Base-by-base conservation (phyloP, 2,797 vertebrate genomes). In the Liparis tanakae region DNA sequence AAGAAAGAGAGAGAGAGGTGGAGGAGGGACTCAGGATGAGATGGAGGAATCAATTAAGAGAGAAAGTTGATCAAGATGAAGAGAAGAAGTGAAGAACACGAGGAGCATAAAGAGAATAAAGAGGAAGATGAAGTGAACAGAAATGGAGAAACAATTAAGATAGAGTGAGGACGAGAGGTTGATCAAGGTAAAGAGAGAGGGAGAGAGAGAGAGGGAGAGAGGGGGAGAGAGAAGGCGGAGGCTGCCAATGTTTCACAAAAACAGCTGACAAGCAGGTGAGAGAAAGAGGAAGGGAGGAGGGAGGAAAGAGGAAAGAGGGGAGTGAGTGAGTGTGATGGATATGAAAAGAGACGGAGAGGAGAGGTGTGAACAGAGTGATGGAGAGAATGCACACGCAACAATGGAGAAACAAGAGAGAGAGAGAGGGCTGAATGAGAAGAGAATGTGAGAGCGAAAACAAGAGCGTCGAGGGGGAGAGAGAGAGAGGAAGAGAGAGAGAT, bases 211-310 rank as follows among this genome's bases (percentile, higher is more conserved):
- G 51, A n/a, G 41, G 20, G 13, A 36, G 51, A 25, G 30, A n/a
- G n/a, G n/a, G n/a, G n/a, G 63, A 41, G 53, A 51, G 71, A 63
- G 22, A 46, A 62, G 58, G 43, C 46, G 72, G 7, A 58, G 67
- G 70, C 72, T 85, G 62, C 34, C 74, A 72, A 61, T 51, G 76
- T 58, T 48, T 67, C 50, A 70, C 34, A 67, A 73, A 66, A 85
- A 80, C 58, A 81, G 78, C 81, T 85, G 83, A 89, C 85, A 67
- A 68, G 77, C 67, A 74, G 77, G 73, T 67, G 69, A 76, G 79
- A 67, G 44, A 80, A 67, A 64, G 70, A 46, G 69, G 50, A 20
- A 36, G 63, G 37, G 69, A 77, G 50, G n/a, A 10, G 44, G 25
- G 50, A 64, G 33, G 41, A n/a, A 4, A 51, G 78, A 55, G 63